Conservation (phyloP, 1,140 invertebrate genomes). For the Drosophila takahashii region DNA sequence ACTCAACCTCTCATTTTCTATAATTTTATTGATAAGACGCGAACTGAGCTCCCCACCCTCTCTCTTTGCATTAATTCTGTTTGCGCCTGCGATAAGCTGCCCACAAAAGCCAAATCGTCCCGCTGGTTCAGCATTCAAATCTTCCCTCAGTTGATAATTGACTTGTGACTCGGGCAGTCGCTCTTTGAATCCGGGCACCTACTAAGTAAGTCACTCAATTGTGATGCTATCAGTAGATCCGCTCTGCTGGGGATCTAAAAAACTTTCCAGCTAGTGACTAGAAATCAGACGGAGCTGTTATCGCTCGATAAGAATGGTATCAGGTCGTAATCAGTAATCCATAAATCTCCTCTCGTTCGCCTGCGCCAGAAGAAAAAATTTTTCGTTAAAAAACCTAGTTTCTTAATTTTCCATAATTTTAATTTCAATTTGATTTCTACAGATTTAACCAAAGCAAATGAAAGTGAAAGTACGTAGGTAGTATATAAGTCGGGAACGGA, state of each 20-base stretch:
- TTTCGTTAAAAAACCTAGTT: background rate
- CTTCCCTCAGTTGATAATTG: slow-evolving; percentile 55
- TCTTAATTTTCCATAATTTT: background rate
- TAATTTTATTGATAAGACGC: slow-evolving; percentile 29
- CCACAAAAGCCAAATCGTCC: slow-evolving; percentile 19
- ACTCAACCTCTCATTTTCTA: slow-evolving; percentile 7
- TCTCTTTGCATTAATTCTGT: slow-evolving; percentile 28
- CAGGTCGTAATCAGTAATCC: slow-evolving; percentile 67
- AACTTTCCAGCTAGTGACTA: slow-evolving; percentile 49
- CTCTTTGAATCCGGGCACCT: slow-evolving; percentile 8
- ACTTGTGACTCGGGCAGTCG: slow-evolving; percentile 40
- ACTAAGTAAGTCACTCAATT: slow-evolving; percentile 26
- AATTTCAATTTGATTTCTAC: too few relatives aligned
- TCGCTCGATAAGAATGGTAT: slow-evolving; percentile 64
- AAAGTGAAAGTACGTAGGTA: too few relatives aligned
- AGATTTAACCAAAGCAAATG: too few relatives aligned
- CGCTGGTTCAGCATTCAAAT: slow-evolving; percentile 26
- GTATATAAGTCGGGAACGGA: too few relatives aligned
- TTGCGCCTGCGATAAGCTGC: slow-evolving; percentile 39
- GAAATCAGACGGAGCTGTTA: slow-evolving; percentile 40
- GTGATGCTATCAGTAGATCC: slow-evolving; percentile 47
- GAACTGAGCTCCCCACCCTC: background rate
- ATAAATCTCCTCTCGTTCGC: slow-evolving; percentile 58
- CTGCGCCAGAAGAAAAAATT: background rate
- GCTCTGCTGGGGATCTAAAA: slow-evolving; percentile 46